phyloP scores from a whole-genome alignment of 2,888 invertebrate genomes.

The Nomada flava region DNA sequence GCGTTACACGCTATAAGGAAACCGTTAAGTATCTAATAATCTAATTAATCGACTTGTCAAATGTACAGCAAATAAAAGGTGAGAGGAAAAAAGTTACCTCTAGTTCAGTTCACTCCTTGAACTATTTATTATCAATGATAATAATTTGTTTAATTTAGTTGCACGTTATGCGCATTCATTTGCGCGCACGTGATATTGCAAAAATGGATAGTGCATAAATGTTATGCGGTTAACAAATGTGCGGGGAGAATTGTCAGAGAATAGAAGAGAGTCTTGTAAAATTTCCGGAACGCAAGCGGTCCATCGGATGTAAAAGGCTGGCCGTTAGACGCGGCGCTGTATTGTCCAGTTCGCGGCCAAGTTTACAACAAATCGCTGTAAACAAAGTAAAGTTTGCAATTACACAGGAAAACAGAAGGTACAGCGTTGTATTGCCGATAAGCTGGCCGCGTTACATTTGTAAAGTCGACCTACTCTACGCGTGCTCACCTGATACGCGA shows the following conservation, averaged over 20 bases:
- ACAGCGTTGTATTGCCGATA: conserved; percentile 64
- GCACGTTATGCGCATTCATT: not conserved
- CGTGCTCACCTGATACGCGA: conserved; percentile 79
- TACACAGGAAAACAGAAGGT: conserved; percentile 79
- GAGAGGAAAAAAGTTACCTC: not conserved
- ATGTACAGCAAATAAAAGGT: no score
- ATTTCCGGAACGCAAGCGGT: not conserved
- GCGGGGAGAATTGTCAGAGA: not conserved
- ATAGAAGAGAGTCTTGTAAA: not conserved
- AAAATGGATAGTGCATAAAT: not conserved
- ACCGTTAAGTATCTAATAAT: no score
- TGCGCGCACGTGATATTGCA: not conserved
- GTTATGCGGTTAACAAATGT: not conserved
- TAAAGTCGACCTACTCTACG: conserved; percentile 67
- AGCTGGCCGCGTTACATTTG: conserved; percentile 71
- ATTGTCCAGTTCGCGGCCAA: conserved; percentile 9
- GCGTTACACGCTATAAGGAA: not conserved
- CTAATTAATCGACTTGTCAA: no score
- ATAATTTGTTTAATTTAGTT: not conserved
- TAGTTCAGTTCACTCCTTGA: no score
- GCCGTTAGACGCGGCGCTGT: not conserved
- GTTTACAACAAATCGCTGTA: conserved; percentile 68
- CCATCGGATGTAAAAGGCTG: not conserved
- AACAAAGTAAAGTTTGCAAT: conserved; percentile 78
- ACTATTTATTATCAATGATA: not conserved